Percentiles rank a stretch among this genome's conserved stretches.
Conservation (phyloP, 2,113 vertebrate species). For the Mohoua ochrocephala region DNA sequence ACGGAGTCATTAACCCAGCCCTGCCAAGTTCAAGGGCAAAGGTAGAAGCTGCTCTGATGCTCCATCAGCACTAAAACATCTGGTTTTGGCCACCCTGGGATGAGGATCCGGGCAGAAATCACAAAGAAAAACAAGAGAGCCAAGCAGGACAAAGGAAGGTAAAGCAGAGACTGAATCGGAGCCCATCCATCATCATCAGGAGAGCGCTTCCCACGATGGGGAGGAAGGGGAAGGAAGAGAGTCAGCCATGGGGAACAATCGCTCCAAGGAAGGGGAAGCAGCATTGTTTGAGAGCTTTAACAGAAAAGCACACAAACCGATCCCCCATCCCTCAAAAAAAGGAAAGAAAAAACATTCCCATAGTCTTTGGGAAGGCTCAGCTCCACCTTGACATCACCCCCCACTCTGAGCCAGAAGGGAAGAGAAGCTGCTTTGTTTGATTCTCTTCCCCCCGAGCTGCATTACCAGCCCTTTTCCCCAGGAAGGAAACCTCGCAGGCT, state of each 20-base stretch:
- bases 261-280: slow-evolving; percentile 27
- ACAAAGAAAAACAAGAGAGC: neutral
- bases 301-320: neutral
- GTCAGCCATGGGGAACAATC: neutral
- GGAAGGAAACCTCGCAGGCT: slow-evolving; percentile 3
- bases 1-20: neutral
- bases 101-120: neutral
- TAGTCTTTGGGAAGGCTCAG: neutral
- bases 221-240: slow-evolving; percentile 25
- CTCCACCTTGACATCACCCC: neutral
- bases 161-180: neutral
- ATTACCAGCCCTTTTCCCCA: slow-evolving; percentile 2
- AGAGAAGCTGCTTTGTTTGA: slow-evolving; percentile 14
- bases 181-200: neutral
- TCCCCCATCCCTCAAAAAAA: neutral
- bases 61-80: neutral
- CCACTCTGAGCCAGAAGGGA: neutral
- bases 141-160: neutral
- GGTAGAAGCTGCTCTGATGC: neutral
- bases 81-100: neutral
- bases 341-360: neutral
- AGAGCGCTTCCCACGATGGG: neutral
- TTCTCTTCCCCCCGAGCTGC: neutral
- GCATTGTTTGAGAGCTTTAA: neutral
- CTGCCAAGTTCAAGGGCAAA: neutral